phyloP scores from a whole-genome alignment of 2,888 invertebrate species.

The Galeruca laticollis region DNA sequence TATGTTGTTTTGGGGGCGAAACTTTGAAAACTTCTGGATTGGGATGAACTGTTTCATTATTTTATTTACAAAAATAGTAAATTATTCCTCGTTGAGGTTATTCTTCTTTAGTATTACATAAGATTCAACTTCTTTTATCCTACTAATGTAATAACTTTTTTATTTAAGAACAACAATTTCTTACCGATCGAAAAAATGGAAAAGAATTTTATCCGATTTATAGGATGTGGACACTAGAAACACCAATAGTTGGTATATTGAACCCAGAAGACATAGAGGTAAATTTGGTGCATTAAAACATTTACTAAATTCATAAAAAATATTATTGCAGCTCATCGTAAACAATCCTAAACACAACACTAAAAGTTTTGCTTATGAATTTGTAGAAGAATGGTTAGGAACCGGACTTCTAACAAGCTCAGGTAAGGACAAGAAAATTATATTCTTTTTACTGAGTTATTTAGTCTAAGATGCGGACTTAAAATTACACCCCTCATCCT shows the following conservation, averaged over 20 bases:
- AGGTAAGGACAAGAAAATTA: conserved; percentile 35
- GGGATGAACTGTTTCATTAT: neutral
- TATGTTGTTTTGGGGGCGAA: too few relatives aligned
- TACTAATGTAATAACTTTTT: neutral
- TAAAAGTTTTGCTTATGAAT: conserved; percentile 42
- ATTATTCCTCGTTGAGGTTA: neutral
- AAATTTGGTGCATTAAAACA: neutral
- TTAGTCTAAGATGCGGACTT: too few relatives aligned
- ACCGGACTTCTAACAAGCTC: conserved; percentile 46
- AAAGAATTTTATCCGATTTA: conserved; percentile 44
- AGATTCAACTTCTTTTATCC: too few relatives aligned
- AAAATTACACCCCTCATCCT: too few relatives aligned
- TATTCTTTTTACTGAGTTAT: neutral
- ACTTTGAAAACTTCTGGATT: too few relatives aligned
- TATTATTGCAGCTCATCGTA: conserved; percentile 39
- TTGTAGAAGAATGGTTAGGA: conserved; percentile 47
- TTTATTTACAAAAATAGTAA: neutral
- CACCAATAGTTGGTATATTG: conserved; percentile 30
- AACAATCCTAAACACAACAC: conserved; percentile 42
- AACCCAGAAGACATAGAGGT: conserved; percentile 40
- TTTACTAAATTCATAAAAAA: neutral
- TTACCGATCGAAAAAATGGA: conserved; percentile 16
- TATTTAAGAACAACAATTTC: conserved; percentile 31
- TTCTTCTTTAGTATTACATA: neutral
- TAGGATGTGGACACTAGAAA: conserved; percentile 37